These are phyloP conservation scores for Chrysodeixis includens DNA, from an alignment of 2,888 invertebrate species.

Conservation along the genomic window DNA sequence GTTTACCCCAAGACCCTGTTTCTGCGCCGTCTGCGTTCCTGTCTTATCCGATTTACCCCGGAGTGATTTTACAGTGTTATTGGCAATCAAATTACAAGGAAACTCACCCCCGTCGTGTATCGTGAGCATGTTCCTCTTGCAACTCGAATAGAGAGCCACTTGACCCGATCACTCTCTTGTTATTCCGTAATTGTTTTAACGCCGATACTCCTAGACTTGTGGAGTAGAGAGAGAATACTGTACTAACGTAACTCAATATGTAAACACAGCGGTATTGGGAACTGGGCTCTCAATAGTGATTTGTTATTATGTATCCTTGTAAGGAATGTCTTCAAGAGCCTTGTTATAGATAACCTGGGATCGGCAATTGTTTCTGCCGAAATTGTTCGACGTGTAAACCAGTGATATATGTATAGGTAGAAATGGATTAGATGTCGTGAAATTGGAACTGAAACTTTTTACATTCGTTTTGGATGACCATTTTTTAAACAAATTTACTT, in stretches of 20 bases:
- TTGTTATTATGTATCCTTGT: not conserved
- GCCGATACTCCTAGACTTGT: not conserved
- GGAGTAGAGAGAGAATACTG: no score
- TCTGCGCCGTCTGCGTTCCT: not conserved
- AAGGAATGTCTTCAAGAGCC: not conserved
- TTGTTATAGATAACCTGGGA: not conserved
- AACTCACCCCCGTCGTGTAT: not conserved
- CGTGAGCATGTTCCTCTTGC: not conserved
- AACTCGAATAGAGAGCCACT: not conserved
- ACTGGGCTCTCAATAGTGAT: not conserved
- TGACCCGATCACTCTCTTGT: not conserved
- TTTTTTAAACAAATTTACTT: no score
- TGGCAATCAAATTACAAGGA: conserved; percentile 2
- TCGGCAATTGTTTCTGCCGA: not conserved
- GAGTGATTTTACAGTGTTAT: not conserved
- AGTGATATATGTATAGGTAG: not conserved
- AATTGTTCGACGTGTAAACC: not conserved
- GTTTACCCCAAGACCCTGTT: not conserved
- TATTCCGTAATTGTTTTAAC: conserved; percentile 4
- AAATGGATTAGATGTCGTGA: not conserved
- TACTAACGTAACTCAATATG: not conserved
- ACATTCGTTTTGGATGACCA: no score
- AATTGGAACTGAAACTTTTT: not conserved
- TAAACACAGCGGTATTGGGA: not conserved
- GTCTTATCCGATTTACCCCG: not conserved